Evolutionary conservation across 2,797 vertebrate species (phyloP), one percentile per base, ranked within the genome.

Genomic region (Enteromius viviparus): DNA sequence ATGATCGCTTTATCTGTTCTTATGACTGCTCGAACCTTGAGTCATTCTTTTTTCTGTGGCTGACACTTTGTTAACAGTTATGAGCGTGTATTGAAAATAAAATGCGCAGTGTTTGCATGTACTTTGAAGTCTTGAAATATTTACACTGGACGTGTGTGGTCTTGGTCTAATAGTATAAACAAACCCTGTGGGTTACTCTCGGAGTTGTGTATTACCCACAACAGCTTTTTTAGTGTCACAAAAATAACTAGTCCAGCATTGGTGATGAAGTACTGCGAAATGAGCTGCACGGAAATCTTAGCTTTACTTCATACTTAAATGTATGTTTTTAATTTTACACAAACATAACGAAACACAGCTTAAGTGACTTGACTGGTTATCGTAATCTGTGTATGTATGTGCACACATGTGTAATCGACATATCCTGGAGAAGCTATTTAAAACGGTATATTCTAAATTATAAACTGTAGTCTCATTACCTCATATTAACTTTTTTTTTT

Each of bases 131-230:
- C 53, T 83, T 62, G 29, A 78, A 78, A 70, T 83, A 78, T 83
- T 83, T 83, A 83, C 74, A 62, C 51, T 78, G 75, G 53, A 78
- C 40, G 75, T 71, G 75, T 83, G 75, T 83, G 82, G 82, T 83
- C 82, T 78, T 78, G 65, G 40, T 77, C 82, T 83, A 71, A 78
- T 83, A 71, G 82, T 83, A 49, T 83, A 78, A 83, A 71, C 82
- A 83, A 78, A 83, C 74, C 66, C 74, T 55, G 42, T 82, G 60
- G 71, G 75, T 78, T 77, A 76, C 45, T 68, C 23, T 69, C 47
- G n/a, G 64, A 70, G 37, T 53, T 78, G 65, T 83, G 29, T 76
- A 68, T 62, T 70, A 70, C 75, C 75, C 62, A 77, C 74, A 76
- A 69, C 51, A 62, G 65, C 21, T 83, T 78, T 78, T 64, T 62